Evolutionary conservation across 1,140 invertebrate genomes (phyloP).

Genomic region (Euschistus heros): DNA sequence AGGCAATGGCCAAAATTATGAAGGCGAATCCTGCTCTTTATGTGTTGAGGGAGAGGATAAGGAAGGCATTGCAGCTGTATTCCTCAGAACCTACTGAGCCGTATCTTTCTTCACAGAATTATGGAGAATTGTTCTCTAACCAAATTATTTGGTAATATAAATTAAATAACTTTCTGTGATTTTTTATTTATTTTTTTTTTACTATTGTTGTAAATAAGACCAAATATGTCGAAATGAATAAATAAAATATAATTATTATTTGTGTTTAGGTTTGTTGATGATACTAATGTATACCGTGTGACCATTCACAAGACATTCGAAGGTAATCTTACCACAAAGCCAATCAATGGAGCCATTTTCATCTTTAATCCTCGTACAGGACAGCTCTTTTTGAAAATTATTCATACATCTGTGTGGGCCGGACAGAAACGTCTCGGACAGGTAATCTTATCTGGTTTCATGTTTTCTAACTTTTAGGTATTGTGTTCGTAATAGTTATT

Average conservation of each 20-base stretch:
- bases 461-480: neutral
- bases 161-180: too few relatives aligned
- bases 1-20: slow-evolving; percentile 99
- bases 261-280: slow-evolving; percentile 76
- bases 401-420: slow-evolving; percentile 99
- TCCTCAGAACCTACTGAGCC: slow-evolving; percentile 99
- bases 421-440: slow-evolving; percentile 88
- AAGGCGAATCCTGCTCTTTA: slow-evolving; percentile 99
- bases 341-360: slow-evolving; percentile 99
- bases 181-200: too few relatives aligned
- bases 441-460: slow-evolving; percentile 32
- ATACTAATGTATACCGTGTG: slow-evolving; percentile 98
- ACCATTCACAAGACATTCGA: slow-evolving; percentile 99
- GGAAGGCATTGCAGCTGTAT: slow-evolving; percentile 96
- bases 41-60: slow-evolving; percentile 91
- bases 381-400: slow-evolving; percentile 99
- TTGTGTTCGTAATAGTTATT: neutral
- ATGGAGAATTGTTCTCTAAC: slow-evolving; percentile 98
- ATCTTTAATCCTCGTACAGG: slow-evolving; percentile 99
- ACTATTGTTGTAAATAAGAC: too few relatives aligned
- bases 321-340: slow-evolving; percentile 98
- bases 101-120: slow-evolving; percentile 97
- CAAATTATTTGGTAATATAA: slow-evolving; percentile 98
- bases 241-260: too few relatives aligned
- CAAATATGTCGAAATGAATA: too few relatives aligned